phyloP scores from a whole-genome alignment of 1,140 invertebrate species.

The Globodera rostochiensis region DNA sequence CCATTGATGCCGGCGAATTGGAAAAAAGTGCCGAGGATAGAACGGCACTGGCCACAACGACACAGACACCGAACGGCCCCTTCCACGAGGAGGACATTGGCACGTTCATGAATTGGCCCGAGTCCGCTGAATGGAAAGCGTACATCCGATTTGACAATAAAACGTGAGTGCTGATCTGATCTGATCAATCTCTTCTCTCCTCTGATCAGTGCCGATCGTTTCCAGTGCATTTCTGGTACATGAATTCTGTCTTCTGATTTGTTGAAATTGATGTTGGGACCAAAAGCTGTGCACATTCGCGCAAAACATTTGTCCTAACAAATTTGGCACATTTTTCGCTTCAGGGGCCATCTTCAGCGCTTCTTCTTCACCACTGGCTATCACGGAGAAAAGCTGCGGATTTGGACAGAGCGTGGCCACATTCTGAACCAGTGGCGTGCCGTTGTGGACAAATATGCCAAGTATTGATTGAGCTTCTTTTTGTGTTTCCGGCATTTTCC shows the following conservation, averaged over 20 bases:
- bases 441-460: constrained; percentile 58
- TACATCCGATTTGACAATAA: constrained; percentile 58
- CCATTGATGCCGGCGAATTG: constrained; percentile 22
- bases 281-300: background rate
- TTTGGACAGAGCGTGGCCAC: constrained; percentile 60
- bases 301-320: no score
- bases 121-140: constrained; percentile 59
- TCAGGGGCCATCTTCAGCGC: constrained; percentile 53
- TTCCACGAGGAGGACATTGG: constrained; percentile 57
- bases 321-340: constrained; percentile 8
- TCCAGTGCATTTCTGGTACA: no score
- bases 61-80: constrained; percentile 13
- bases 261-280: no score
- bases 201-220: background rate
- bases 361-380: constrained; percentile 66
- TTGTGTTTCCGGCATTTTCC: no score
- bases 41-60: constrained; percentile 10
- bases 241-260: no score
- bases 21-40: background rate
- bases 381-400: constrained; percentile 58
- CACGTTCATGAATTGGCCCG: constrained; percentile 60
- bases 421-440: constrained; percentile 59
- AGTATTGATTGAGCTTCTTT: constrained; percentile 22
- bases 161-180: constrained; percentile 40
- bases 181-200: background rate